A percentile compares a stretch with the other conserved stretches of the same genome.
Conservation (phyloP, 2,113 vertebrate species). For the cattle (Bos taurus) region DNA sequence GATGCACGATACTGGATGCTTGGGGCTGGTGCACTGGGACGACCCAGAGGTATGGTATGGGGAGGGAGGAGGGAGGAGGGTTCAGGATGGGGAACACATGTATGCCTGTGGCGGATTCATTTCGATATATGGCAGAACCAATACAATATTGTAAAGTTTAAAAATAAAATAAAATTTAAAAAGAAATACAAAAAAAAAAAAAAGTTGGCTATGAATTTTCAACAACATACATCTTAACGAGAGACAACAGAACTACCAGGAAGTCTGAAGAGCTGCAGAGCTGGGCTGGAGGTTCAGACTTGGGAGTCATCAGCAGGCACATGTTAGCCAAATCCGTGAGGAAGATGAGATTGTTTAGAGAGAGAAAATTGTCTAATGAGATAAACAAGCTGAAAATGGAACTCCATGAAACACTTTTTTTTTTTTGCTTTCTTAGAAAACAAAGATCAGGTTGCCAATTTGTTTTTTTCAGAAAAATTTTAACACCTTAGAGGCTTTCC, state of each 20-base stretch:
- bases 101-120: too few relatives aligned
- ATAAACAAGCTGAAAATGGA: neutral
- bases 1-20: too few relatives aligned
- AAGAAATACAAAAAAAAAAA: too few relatives aligned
- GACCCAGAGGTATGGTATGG: too few relatives aligned
- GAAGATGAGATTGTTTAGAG: neutral
- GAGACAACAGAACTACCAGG: neutral
- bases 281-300: neutral
- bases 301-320: neutral
- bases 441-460: neutral
- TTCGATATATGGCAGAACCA: too few relatives aligned
- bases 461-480: neutral
- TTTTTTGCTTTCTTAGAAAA: conserved; percentile 8
- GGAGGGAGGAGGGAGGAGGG: too few relatives aligned
- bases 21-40: too few relatives aligned
- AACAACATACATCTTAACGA: neutral
- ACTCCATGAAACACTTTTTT: neutral
- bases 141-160: too few relatives aligned
- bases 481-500: neutral
- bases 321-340: neutral
- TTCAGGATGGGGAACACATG: too few relatives aligned
- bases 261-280: neutral
- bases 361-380: neutral
- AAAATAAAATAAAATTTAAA: too few relatives aligned
- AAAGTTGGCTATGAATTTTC: neutral